phyloP scores from a whole-genome alignment of 2,888 invertebrate genomes.

The Lamproptera curius region DNA sequence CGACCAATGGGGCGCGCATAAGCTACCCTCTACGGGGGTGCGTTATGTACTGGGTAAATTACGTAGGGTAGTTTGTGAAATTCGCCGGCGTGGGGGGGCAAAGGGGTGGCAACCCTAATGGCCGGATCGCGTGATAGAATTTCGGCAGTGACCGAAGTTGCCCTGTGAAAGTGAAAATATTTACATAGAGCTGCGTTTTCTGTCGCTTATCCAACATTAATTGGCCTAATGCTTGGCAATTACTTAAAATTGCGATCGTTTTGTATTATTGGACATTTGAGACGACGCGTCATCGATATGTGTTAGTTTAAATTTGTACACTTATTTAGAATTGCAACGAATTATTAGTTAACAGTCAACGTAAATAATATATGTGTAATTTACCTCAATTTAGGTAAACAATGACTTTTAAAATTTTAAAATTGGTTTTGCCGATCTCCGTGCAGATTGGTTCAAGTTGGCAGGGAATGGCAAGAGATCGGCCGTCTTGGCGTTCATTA shows the following conservation, averaged over 20 bases:
- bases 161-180: slow-evolving; percentile 75
- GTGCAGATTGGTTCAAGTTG: no score
- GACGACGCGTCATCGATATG: no score
- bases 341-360: no score
- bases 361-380: no score
- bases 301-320: no score
- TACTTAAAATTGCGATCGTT: background rate
- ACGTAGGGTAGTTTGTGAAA: slow-evolving; percentile 71
- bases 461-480: no score
- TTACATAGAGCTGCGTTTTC: slow-evolving; percentile 46
- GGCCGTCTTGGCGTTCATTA: no score
- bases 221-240: background rate
- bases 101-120: slow-evolving; percentile 68
- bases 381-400: no score
- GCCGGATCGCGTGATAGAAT: slow-evolving; percentile 76
- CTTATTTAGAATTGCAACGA: no score
- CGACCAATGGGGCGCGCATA: slow-evolving; percentile 45
- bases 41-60: slow-evolving; percentile 57
- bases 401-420: no score
- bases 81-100: slow-evolving; percentile 54
- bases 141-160: slow-evolving; percentile 74
- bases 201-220: background rate
- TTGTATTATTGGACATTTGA: no score
- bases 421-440: no score
- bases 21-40: slow-evolving; percentile 43